Evolutionary conservation across 1,140 invertebrate genomes (phyloP), one percentile per base, ranked within the genome.

Genomic region (Lysiphlebus fabarum): DNA sequence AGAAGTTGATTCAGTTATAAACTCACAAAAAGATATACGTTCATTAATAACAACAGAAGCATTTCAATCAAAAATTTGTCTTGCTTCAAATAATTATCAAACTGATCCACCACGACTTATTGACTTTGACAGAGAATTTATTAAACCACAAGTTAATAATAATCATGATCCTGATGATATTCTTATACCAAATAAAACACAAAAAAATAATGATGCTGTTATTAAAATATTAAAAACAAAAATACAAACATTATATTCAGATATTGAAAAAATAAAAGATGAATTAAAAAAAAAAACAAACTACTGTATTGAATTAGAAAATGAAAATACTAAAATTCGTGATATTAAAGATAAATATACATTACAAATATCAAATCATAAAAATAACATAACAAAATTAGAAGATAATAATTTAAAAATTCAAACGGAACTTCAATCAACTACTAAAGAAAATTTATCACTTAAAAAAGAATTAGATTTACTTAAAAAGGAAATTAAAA

Each of bases 401-500:
- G 77, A 82, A 65, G 58, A 11, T n/a, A 40, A 17, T 10, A 74
- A 68, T 59, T 56, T 61, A 11, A 66, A 62, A 57, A 41, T 74
- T 14, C 73, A 75, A 37, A 48, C 62, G 0, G 78, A 76, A 66
- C 61, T 75, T 12, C 74, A 81, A 54, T 44, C 62, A 8, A 73
- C 75, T 63, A 76, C 67, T 34, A 61, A 26, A 7, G 82, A 83
- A 72, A 78, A 74, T 58, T 12, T 34, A n/a, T 50, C 58, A n/a
- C 66, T 81, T 26, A 80, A 71, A 70, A 83, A 81, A 66, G 75
- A 83, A 67, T 62, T 78, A 6, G 81, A 83, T 12, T 62, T 63
- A 12, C 57, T 82, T 38, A 78, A 76, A 56, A 82, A 74, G 63
- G 76, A 83, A 58, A 43, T 81, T 10, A 82, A 79, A 69, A 71